Conservation (phyloP, 2,113 vertebrate genomes). For the Peromyscus leucopus region DNA sequence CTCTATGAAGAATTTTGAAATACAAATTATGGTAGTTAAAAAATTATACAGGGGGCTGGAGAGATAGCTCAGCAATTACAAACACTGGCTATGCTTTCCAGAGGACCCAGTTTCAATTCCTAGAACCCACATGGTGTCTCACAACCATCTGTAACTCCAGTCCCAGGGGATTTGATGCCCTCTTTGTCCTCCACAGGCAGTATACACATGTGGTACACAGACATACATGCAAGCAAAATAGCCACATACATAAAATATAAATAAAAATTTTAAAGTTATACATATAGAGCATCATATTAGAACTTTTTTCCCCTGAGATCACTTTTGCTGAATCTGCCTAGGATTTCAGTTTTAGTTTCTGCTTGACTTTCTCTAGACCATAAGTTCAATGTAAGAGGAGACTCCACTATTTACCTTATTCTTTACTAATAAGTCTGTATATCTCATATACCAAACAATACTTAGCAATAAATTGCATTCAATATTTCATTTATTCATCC, state of each 20-base stretch:
- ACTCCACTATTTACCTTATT: background rate
- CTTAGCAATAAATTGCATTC: background rate
- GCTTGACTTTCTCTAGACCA: background rate
- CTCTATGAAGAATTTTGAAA: constrained; percentile 32
- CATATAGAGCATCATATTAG: background rate
- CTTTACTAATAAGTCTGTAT: constrained; percentile 34
- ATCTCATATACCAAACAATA: constrained; percentile 18
- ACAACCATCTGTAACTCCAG: background rate
- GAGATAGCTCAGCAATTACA: background rate
- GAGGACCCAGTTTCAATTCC: background rate
- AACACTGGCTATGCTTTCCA: background rate
- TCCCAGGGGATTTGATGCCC: background rate
- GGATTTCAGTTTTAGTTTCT: background rate
- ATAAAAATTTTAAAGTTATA: background rate
- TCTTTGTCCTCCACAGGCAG: background rate
- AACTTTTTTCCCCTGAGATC: constrained; percentile 35
- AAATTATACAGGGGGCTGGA: constrained; percentile 17
- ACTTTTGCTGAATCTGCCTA: constrained; percentile 4
- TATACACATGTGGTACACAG: background rate
- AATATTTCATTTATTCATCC: background rate
- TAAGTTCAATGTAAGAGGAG: constrained; percentile 5
- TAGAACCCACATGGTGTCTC: background rate
- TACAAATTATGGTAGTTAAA: constrained; percentile 32
- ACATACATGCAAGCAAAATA: background rate
- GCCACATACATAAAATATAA: background rate